These are phyloP conservation scores for Epinephelus cyanopodus DNA, from an alignment of 2,113 vertebrate genomes.

Conservation along the genomic window DNA sequence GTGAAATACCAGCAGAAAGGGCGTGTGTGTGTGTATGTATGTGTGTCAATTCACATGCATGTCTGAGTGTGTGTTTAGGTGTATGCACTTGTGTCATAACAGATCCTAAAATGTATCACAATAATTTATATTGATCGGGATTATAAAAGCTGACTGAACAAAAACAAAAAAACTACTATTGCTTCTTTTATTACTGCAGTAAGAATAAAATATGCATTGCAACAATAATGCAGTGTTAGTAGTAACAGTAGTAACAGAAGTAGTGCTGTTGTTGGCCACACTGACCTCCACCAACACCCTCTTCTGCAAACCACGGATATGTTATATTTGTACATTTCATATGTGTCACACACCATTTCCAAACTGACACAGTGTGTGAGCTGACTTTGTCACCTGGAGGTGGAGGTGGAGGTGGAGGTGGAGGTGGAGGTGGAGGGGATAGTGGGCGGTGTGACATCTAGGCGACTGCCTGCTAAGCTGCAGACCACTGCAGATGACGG, in stretches of 20 bases:
- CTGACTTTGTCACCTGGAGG: no score
- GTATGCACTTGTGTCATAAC: slow-evolving; percentile 43
- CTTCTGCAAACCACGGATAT: no score
- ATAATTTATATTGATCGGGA: slow-evolving; percentile 35
- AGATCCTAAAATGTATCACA: slow-evolving; percentile 25
- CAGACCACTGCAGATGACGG: no score
- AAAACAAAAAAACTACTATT: slow-evolving; percentile 7
- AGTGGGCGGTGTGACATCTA: no score
- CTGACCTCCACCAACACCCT: not conserved
- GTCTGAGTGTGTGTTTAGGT: slow-evolving; percentile 38
- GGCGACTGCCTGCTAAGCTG: no score
- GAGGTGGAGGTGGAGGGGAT: no score
- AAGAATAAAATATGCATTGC: not conserved
- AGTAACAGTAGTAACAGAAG: no score
- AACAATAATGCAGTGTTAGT: not conserved
- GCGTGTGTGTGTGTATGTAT: slow-evolving; percentile 35
- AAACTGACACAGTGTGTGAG: no score
- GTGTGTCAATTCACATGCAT: slow-evolving; percentile 33
- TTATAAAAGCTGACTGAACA: slow-evolving; percentile 30
- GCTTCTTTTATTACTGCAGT: not conserved
- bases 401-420: no score
- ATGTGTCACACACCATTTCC: no score
- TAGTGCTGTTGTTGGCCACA: no score
- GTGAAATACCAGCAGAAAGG: slow-evolving; percentile 63
- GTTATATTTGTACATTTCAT: no score